A percentile compares a stretch with the other conserved stretches of the same genome.
Evolutionary conservation across 2,797 vertebrate genomes (phyloP).

Genomic region (Cryptoblepharus egeriae): DNA sequence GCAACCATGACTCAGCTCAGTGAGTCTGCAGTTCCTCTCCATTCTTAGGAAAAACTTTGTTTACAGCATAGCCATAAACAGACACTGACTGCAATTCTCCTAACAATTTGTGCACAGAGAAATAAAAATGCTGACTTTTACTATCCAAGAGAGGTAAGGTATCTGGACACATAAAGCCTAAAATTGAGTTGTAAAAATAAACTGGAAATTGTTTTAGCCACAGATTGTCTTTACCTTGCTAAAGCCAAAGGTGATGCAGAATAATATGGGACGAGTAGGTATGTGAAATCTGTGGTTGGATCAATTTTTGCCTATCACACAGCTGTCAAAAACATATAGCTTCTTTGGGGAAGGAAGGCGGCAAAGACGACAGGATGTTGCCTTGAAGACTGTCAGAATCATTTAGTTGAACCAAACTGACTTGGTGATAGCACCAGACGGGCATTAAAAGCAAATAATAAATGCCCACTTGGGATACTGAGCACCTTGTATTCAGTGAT

Average conservation of each 20-base stretch:
- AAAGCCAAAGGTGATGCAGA: background rate
- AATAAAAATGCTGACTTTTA: background rate
- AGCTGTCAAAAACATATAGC: background rate
- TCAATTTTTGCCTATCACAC: background rate
- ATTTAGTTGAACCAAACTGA: background rate
- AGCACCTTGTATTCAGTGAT: background rate
- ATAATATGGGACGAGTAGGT: background rate
- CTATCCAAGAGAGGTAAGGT: background rate
- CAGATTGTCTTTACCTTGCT: background rate
- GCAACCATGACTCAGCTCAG: background rate
- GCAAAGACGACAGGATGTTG: background rate
- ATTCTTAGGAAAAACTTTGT: background rate
- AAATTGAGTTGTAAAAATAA: background rate
- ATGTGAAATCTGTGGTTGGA: background rate
- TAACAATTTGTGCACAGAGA: background rate
- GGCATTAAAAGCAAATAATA: background rate
- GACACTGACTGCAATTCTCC: background rate
- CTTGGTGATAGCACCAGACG: background rate
- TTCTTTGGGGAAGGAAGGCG: background rate
- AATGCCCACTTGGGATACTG: background rate
- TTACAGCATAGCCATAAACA: background rate
- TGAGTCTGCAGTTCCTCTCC: background rate
- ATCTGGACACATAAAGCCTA: background rate
- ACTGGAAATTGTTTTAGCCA: rapidly evolving
- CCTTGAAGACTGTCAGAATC: background rate